Conservation (phyloP, 2,113 vertebrate species). For the Ceratotherium simum region DNA sequence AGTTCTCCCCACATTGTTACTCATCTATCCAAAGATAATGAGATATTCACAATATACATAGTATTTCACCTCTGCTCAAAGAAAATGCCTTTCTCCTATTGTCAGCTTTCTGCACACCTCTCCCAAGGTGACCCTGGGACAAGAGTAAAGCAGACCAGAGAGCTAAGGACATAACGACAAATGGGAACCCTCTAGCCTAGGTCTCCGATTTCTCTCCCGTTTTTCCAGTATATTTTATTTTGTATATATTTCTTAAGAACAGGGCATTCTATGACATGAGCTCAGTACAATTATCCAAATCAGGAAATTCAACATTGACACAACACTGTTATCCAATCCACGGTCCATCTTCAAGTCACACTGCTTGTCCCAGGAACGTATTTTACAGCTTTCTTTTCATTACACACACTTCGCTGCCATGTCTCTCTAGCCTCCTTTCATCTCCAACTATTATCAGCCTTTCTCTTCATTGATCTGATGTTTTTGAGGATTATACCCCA, state of each 20-base stretch:
- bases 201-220: background rate
- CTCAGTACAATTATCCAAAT: background rate
- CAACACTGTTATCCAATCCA: background rate
- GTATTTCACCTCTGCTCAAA: background rate
- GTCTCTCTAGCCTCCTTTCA: background rate
- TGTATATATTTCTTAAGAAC: background rate
- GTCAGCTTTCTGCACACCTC: background rate
- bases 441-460: background rate
- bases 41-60: background rate
- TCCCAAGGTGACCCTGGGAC: background rate
- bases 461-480: background rate
- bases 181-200: background rate
- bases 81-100: background rate
- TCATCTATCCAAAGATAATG: background rate
- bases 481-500: background rate
- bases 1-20: background rate
- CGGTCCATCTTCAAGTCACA: background rate
- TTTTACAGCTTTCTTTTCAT: background rate
- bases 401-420: background rate
- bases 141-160: background rate
- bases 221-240: background rate
- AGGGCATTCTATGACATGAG: background rate
- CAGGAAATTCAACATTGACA: background rate
- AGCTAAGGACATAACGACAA: background rate
- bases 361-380: background rate